Conservation (phyloP, 2,797 vertebrate species). For the Acestrorhynchus altus region DNA sequence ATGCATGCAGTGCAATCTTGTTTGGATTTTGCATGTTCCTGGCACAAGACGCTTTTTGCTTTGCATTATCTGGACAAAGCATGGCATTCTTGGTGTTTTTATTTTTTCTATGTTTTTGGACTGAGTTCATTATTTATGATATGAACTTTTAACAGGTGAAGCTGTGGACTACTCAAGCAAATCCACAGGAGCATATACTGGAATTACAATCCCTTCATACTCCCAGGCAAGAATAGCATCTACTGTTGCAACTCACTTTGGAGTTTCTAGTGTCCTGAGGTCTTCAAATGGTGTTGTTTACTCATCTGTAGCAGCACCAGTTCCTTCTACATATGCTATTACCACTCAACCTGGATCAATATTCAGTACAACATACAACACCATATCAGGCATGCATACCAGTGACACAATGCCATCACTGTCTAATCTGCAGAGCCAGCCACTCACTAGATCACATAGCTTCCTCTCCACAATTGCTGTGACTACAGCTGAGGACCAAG, state of each 20-base stretch:
- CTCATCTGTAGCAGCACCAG: slow-evolving; percentile 94
- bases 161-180: slow-evolving; percentile 99
- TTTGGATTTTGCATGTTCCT: slow-evolving; percentile 76
- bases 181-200: slow-evolving; percentile 85
- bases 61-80: slow-evolving; percentile 72
- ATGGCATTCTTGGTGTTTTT: slow-evolving; percentile 78
- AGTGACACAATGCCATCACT: slow-evolving; percentile 89
- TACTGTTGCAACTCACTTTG: slow-evolving; percentile 81
- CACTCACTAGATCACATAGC: slow-evolving; percentile 90
- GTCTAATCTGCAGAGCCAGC: slow-evolving; percentile 86
- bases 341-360: slow-evolving; percentile 98
- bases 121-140: slow-evolving; percentile 85
- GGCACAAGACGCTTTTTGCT: slow-evolving; percentile 66
- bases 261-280: slow-evolving; percentile 89
- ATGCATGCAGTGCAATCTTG: slow-evolving; percentile 84
- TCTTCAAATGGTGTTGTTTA: slow-evolving; percentile 97
- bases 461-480: slow-evolving; percentile 89
- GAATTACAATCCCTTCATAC: slow-evolving; percentile 93
- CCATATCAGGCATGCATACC: slow-evolving; percentile 86
- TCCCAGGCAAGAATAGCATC: slow-evolving; percentile 90
- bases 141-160: slow-evolving; percentile 97
- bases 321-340: slow-evolving; percentile 95
- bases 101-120: slow-evolving; percentile 69
- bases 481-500: slow-evolving; percentile 80
- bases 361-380: slow-evolving; percentile 92